Percentiles rank a stretch among this genome's conserved stretches.
Conservation (phyloP, 2,888 invertebrate species). For the Eupithecia subfuscata region DNA sequence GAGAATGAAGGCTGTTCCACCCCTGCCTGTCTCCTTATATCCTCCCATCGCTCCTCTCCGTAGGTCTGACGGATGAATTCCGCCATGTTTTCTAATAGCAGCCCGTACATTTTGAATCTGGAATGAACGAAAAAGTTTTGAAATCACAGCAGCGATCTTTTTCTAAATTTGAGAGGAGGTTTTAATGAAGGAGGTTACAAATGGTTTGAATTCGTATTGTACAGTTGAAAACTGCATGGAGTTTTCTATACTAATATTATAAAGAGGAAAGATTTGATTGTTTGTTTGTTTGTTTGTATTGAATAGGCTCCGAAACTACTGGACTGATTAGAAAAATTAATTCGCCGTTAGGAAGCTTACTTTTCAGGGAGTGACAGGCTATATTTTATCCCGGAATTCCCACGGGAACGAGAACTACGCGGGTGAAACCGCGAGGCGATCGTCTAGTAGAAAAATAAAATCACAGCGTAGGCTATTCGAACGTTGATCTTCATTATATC, state of each 20-base stretch:
- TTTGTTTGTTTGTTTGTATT: too few relatives aligned
- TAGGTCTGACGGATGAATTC: conserved; percentile 96
- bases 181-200: background rate
- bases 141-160: background rate
- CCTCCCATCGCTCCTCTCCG: conserved; percentile 97
- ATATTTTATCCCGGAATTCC: too few relatives aligned
- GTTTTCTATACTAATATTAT: too few relatives aligned
- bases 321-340: too few relatives aligned
- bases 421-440: too few relatives aligned
- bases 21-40: conserved; percentile 92
- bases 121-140: conserved; percentile 4
- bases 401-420: too few relatives aligned
- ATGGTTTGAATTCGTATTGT: too few relatives aligned
- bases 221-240: background rate
- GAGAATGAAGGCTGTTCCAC: conserved; percentile 94
- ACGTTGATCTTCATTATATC: background rate
- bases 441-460: background rate
- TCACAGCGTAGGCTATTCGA: background rate
- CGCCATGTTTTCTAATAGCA: conserved; percentile 96
- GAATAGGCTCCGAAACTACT: too few relatives aligned
- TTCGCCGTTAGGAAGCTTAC: too few relatives aligned
- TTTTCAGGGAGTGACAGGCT: too few relatives aligned
- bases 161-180: background rate
- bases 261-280: too few relatives aligned
- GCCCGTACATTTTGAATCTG: conserved; percentile 92